Conservation (phyloP, 2,113 vertebrate species). For the Cyphomyrus plagiostoma region DNA sequence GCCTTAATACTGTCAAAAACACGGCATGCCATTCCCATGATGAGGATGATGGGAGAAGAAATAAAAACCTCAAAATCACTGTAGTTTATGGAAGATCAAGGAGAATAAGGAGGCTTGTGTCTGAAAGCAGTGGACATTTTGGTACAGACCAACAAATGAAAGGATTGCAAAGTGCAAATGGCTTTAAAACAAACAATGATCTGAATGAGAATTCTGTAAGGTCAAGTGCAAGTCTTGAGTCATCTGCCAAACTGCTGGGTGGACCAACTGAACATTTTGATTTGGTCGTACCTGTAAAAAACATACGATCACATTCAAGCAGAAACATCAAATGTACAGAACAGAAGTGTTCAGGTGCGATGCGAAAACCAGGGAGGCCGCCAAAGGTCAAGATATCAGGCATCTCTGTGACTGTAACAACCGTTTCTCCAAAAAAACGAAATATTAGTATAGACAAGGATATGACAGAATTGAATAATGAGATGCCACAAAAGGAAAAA, state of each 20-base stretch:
- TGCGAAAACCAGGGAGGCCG: conserved; percentile 81
- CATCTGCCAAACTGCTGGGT: conserved; percentile 44
- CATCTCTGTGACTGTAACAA: conserved; percentile 81
- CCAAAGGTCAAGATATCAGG: conserved; percentile 93
- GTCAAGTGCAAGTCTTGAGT: conserved; percentile 37
- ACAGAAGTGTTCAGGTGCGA: conserved; percentile 58
- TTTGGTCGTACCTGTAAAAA: conserved; percentile 66
- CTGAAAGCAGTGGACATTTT: conserved; percentile 62
- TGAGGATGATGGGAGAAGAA: conserved; percentile 53
- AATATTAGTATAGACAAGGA: conserved; percentile 76
- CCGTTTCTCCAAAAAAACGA: conserved; percentile 77
- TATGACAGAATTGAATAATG: conserved; percentile 41
- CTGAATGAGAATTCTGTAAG: conserved; percentile 43
- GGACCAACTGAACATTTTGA: conserved; percentile 53
- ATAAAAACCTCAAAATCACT: conserved; percentile 83
- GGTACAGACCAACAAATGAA: conserved; percentile 48
- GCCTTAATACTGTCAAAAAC: conserved; percentile 34
- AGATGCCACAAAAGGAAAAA: conserved; percentile 33
- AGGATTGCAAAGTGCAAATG: conserved; percentile 43
- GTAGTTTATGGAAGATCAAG: conserved; percentile 87
- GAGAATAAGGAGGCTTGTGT: conserved; percentile 78
- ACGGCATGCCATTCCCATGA: conserved; percentile 34
- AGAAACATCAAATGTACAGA: conserved; percentile 66
- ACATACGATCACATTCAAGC: conserved; percentile 57
- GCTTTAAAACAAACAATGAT: conserved; percentile 35